A percentile compares a stretch with the other conserved stretches of the same genome.
Evolutionary conservation across 2,888 invertebrate genomes (phyloP).

Genomic region (Netelia melanura): DNA sequence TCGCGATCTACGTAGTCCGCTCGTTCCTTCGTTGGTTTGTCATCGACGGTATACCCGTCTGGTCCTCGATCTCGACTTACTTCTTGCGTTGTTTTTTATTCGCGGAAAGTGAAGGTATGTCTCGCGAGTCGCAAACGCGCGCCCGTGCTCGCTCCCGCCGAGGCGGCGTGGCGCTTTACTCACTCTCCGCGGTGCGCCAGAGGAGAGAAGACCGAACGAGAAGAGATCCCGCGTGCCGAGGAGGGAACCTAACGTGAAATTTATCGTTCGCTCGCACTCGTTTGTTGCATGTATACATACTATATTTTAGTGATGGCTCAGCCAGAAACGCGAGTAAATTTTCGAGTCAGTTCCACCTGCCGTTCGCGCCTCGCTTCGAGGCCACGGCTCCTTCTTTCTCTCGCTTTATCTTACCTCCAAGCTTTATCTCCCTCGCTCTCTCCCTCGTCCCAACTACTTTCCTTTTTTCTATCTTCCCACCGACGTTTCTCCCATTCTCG

Average conservation of each 20-base stretch:
- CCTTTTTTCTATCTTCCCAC: constrained; percentile 8
- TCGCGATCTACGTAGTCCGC: constrained; percentile 26
- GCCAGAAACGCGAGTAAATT: constrained; percentile 78
- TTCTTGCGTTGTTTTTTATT: constrained; percentile 45
- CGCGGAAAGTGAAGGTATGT: constrained; percentile 64
- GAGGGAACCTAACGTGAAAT: constrained; percentile 68
- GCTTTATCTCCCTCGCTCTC: constrained; percentile 32
- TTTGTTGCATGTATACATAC: constrained; percentile 17
- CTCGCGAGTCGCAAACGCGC: constrained; percentile 50
- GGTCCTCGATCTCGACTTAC: constrained; percentile 15
- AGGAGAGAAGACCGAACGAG: background rate
- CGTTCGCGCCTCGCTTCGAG: constrained; percentile 73
- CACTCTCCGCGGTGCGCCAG: constrained; percentile 26
- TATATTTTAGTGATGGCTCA: constrained; percentile 41
- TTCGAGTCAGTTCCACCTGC: constrained; percentile 81
- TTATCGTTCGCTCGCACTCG: constrained; percentile 68
- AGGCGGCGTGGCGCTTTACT: constrained; percentile 16
- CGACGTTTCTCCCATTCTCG: constrained; percentile 25
- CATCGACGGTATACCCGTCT: background rate
- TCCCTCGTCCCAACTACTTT: constrained; percentile 37
- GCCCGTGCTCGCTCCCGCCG: constrained; percentile 13
- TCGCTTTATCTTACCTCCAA: constrained; percentile 55
- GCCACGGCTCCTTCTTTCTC: constrained; percentile 64
- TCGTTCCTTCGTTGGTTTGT: constrained; percentile 1
- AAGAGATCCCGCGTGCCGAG: constrained; percentile 16